These are phyloP conservation scores for Brachionus sp. DNA, from an alignment of 1,140 invertebrate genomes.

Conservation along the genomic window DNA sequence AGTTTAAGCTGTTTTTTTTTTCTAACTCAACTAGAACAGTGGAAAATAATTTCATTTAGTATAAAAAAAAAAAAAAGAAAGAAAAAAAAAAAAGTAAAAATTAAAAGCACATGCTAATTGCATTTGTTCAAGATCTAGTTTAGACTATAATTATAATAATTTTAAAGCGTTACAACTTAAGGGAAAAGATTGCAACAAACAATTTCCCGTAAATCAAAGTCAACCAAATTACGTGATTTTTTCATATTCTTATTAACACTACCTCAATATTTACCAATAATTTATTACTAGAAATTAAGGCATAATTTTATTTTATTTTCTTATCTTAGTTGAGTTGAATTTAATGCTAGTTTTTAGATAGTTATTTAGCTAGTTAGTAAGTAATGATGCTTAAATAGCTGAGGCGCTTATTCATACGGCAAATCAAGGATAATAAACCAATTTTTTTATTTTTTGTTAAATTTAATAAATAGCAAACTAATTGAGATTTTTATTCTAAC, in stretches of 20 bases:
- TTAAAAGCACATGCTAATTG: not conserved
- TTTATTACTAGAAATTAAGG: not conserved
- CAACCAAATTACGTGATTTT: not conserved
- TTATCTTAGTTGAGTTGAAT: too few relatives aligned
- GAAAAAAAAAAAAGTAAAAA: not conserved
- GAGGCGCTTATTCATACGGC: not conserved
- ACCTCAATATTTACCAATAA: not conserved
- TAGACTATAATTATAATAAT: not conserved
- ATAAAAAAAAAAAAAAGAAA: not conserved
- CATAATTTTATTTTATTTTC: not conserved
- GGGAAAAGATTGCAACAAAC: not conserved
- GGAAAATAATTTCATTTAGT: too few relatives aligned
- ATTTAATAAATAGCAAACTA: not conserved
- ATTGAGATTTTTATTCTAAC: not conserved
- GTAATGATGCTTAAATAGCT: not conserved
- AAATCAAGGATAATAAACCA: not conserved
- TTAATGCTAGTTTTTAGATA: too few relatives aligned
- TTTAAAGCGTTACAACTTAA: not conserved
- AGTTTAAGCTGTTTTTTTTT: not conserved
- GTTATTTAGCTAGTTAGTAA: too few relatives aligned
- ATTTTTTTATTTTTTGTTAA: not conserved
- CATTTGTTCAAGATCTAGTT: not conserved
- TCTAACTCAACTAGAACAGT: not conserved
- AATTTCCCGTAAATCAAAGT: not conserved
- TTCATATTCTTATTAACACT: not conserved